Evolutionary conservation across 1,140 invertebrate species (phyloP).

Genomic region (Eulimnadia texana): DNA sequence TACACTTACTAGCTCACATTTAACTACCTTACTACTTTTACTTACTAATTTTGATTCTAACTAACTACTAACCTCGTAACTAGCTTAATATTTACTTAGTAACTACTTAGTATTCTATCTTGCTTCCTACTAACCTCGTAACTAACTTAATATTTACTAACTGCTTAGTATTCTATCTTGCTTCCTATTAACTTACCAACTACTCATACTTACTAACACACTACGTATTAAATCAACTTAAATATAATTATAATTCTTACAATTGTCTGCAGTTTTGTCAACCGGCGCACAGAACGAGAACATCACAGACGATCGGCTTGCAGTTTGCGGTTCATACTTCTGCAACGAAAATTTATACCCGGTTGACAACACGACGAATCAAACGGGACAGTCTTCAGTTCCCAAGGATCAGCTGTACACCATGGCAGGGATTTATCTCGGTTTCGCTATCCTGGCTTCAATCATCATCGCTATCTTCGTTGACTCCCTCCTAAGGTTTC

Average conservation of each 20-base stretch:
- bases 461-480: conserved; percentile 72
- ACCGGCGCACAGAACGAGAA: not conserved
- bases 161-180: too few species aligned
- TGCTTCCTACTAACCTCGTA: too few species aligned
- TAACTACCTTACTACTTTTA: too few species aligned
- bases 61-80: too few species aligned
- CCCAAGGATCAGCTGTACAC: conserved; percentile 68
- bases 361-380: conserved; percentile 36
- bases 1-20: too few species aligned
- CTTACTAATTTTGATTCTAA: too few species aligned
- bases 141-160: too few species aligned
- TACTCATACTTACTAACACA: too few species aligned
- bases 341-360: conserved; percentile 32
- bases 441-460: conserved; percentile 67
- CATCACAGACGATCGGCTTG: not conserved
- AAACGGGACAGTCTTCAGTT: conserved; percentile 44
- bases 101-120: too few species aligned
- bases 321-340: conserved; percentile 62
- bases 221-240: too few species aligned
- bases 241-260: conserved; percentile 23
- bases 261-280: conserved; percentile 8
- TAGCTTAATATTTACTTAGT: too few species aligned
- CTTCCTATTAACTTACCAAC: too few species aligned
- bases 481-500: conserved; percentile 76
- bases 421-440: conserved; percentile 75